Evolutionary conservation across 2,888 invertebrate genomes (phyloP).

Genomic region (Metalampra italica): DNA sequence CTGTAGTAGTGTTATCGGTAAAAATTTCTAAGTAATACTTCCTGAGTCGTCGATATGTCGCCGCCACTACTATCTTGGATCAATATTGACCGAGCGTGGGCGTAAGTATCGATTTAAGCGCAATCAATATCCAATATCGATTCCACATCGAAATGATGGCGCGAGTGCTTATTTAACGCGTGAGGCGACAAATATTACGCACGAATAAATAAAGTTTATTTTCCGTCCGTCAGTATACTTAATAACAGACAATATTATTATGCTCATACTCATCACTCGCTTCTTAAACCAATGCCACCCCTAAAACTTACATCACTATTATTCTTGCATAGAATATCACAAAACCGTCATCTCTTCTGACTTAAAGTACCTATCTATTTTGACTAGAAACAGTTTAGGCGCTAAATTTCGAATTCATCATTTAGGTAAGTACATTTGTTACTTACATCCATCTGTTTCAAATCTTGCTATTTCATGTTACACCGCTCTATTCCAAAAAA

Average conservation of each 20-base stretch:
- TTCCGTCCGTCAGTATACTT: too few relatives aligned
- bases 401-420: too few relatives aligned
- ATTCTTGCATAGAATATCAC: too few relatives aligned
- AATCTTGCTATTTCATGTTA: neutral
- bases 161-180: slow-evolving; percentile 40
- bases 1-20: slow-evolving; percentile 55
- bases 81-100: slow-evolving; percentile 73
- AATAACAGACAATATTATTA: neutral
- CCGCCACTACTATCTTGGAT: slow-evolving; percentile 51
- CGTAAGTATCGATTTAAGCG: slow-evolving; percentile 54
- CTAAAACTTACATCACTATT: too few relatives aligned
- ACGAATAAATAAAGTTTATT: too few relatives aligned
- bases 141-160: slow-evolving; percentile 38
- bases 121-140: slow-evolving; percentile 49
- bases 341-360: too few relatives aligned
- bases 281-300: too few relatives aligned
- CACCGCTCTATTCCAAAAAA: neutral
- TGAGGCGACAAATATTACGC: slow-evolving; percentile 17
- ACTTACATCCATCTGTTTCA: too few relatives aligned
- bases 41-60: slow-evolving; percentile 42
- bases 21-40: slow-evolving; percentile 69
- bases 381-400: too few relatives aligned
- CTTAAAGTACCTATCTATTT: too few relatives aligned
- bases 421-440: too few relatives aligned
- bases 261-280: too few relatives aligned